Base-by-base conservation (phyloP, 2,888 invertebrate species). In the Cryptocheilus praepositus region DNA sequence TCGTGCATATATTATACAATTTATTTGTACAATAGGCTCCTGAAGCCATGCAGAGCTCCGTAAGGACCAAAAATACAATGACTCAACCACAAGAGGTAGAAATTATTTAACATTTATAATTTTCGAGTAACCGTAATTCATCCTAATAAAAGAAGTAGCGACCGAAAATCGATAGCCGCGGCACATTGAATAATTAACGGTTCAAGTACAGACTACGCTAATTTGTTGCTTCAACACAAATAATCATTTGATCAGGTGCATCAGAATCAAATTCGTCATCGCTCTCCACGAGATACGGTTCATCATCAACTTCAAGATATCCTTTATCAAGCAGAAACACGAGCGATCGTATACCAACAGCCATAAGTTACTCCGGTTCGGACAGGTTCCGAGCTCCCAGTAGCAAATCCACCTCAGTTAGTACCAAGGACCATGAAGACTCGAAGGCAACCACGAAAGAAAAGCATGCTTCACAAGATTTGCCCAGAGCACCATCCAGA, bases 331-430 rank as follows among this genome's bases (percentile, higher is more conserved):
- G 81, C 7, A 72, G 77, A 58, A 36, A 11, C 36, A 7, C 36
- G 1, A 78, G 58, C 44, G 85, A 81, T 49, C 81, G 74, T 45
- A 64, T 76, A 25, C 71, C 76, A 3, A 67, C 76, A 7, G 76
- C 72, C 55, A 71, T 79, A 51, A 79, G 80, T 64, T 83, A 85
- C 64, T 67, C 85, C 60, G 65, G 77, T 43, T 64, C 84, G 53
- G 85, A 85, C 66, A 83, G 76, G 72, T 82, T 80, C 68, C 83
- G 80, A 74, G 67, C 68, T 58, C 62, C 81, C 13, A 80, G 67
- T 21, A 71, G 64, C 68, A 76, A 73, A 56, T 49, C 73, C 16
- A 59, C 61, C 36, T 8, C 71, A 13, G 36, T 52, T n/a, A 64
- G 53, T 16, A 55, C 53, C 21, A 81, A 77, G 61, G 67, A 65